Conservation (phyloP, 2,797 vertebrate genomes). For the Gallinago nigripennis region DNA sequence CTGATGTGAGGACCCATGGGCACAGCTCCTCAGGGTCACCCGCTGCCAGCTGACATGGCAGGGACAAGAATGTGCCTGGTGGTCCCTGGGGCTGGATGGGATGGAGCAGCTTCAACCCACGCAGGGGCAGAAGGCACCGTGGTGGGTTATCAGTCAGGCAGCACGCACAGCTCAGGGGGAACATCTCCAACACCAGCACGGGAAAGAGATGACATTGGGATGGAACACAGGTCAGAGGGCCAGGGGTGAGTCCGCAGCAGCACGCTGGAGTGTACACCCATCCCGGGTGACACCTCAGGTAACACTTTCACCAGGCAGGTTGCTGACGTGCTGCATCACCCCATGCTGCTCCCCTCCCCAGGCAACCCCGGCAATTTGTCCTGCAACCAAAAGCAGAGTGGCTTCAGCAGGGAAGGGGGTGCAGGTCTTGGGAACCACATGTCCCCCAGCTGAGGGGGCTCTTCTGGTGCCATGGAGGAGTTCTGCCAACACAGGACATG, state of each 20-base stretch:
- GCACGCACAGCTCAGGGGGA: fast-evolving
- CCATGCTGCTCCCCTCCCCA: not conserved
- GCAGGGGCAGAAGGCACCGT: fast-evolving
- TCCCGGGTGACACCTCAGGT: not conserved
- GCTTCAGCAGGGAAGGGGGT: not conserved
- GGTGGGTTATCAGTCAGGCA: not conserved
- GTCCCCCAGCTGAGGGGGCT: not conserved
- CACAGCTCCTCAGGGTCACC: not conserved
- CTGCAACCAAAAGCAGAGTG: not conserved
- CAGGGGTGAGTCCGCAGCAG: not conserved
- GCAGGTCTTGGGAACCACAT: not conserved
- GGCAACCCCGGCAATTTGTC: not conserved
- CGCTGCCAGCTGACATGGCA: not conserved
- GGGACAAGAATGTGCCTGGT: fast-evolving
- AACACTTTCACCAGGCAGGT: not conserved
- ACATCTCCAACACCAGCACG: not conserved
- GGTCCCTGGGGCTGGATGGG: not conserved
- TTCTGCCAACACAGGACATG: not conserved
- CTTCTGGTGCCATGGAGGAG: not conserved
- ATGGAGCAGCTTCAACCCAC: not conserved
- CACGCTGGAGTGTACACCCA: not conserved
- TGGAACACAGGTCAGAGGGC: not conserved
- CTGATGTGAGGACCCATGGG: not conserved
- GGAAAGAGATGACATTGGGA: not conserved
- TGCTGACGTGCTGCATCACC: not conserved